A percentile compares a stretch with the other conserved stretches of the same genome.
Evolutionary conservation across 2,113 vertebrate genomes (phyloP).

Genomic region (Pluvialis apricaria): DNA sequence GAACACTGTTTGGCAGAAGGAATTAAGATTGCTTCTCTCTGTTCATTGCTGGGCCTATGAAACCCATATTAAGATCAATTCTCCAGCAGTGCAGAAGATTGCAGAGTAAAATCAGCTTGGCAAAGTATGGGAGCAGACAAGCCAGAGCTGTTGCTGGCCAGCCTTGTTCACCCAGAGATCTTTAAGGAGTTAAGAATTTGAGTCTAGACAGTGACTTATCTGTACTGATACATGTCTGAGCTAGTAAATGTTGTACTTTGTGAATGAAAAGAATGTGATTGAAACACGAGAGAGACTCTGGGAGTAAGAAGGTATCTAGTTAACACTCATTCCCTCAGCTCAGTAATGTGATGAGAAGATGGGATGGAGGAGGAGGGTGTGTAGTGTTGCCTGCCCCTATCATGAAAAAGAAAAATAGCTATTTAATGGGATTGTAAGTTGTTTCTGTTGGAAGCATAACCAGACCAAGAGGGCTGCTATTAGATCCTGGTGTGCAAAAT

Average conservation of each 20-base stretch:
- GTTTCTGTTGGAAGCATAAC: not conserved
- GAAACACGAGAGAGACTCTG: not conserved
- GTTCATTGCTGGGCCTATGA: fast-evolving
- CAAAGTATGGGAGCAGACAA: not conserved
- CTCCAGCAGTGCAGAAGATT: not conserved
- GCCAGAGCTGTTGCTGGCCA: not conserved
- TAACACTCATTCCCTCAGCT: not conserved
- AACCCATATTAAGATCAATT: not conserved
- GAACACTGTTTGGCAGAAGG: not conserved
- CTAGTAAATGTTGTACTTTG: not conserved
- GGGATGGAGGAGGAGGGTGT: not conserved
- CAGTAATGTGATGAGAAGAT: not conserved
- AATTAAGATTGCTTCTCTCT: not conserved
- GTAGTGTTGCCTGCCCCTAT: not conserved
- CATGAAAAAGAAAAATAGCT: not conserved
- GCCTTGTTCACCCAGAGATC: not conserved
- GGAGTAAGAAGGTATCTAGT: not conserved
- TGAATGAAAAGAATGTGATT: not conserved
- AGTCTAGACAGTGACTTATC: not conserved
- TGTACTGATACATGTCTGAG: not conserved
- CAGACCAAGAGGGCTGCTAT: not conserved
- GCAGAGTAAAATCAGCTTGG: not conserved
- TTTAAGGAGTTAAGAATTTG: not conserved
- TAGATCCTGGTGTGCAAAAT: not conserved
- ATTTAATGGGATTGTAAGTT: not conserved